phyloP scores from a whole-genome alignment of 2,797 vertebrate genomes.

The Alauda arvensis region DNA sequence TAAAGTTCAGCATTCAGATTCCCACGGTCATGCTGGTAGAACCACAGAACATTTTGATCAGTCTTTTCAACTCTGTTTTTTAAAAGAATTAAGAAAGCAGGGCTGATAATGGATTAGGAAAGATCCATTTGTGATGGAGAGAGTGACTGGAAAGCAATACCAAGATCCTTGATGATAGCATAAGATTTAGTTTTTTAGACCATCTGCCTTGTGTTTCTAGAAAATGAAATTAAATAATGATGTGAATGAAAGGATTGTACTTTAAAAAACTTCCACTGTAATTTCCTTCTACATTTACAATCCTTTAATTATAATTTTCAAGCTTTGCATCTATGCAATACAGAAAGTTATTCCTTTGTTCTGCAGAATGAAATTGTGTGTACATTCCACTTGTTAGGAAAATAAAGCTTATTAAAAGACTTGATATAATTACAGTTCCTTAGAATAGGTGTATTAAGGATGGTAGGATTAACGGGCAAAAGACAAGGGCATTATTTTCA shows the following conservation, averaged over 20 bases:
- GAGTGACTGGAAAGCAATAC: conserved; percentile 4
- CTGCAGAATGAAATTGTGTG: conserved; percentile 38
- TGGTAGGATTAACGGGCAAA: conserved; percentile 41
- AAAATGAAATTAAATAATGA: conserved; percentile 47
- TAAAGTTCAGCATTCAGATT: not conserved
- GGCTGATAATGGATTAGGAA: conserved; percentile 39
- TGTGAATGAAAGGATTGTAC: conserved; percentile 42
- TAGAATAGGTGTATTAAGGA: conserved; percentile 26
- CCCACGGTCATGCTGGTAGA: not conserved
- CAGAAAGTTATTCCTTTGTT: conserved; percentile 52
- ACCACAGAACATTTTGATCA: not conserved
- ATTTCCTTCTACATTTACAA: conserved; percentile 50
- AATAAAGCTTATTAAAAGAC: conserved; percentile 43
- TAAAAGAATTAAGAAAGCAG: not conserved
- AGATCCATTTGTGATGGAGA: conserved; percentile 7
- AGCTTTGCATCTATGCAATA: conserved; percentile 33
- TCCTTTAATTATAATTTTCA: conserved; percentile 58
- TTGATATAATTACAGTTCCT: conserved; percentile 43
- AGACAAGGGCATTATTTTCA: conserved; percentile 36
- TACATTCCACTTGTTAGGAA: conserved; percentile 22
- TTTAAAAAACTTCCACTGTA: conserved; percentile 40
- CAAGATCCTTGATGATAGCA: conserved; percentile 33
- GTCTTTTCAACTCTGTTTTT: not conserved
- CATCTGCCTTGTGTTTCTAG: conserved; percentile 53
- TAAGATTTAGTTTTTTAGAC: conserved; percentile 9